Percentiles rank a stretch among this genome's conserved stretches.
Conservation (phyloP, 1,140 invertebrate genomes). For the Marisa cornuarietis region DNA sequence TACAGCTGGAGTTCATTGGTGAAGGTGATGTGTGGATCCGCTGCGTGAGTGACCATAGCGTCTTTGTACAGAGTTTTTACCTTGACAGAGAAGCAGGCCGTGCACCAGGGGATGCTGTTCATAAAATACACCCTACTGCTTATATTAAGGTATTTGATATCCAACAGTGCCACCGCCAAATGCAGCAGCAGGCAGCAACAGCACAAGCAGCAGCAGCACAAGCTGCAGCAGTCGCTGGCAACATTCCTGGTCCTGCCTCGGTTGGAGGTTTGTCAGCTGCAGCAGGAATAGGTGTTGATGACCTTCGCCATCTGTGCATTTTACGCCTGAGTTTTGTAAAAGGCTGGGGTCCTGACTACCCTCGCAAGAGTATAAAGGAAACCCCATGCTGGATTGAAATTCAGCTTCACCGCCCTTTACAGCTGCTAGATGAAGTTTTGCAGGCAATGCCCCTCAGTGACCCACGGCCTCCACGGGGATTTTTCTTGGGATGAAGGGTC, state of each 20-base stretch:
- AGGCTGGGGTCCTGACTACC: slow-evolving; percentile 99
- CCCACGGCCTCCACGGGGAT: slow-evolving; percentile 43
- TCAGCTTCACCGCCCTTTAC: slow-evolving; percentile 91
- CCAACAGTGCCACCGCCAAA: slow-evolving; percentile 94
- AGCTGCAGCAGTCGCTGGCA: slow-evolving; percentile 95
- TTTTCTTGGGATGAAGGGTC: slow-evolving; percentile 51
- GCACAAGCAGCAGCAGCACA: slow-evolving; percentile 94
- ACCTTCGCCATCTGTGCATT: slow-evolving; percentile 93
- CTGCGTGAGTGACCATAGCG: slow-evolving; percentile 96
- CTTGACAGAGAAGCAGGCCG: slow-evolving; percentile 95
- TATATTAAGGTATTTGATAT: slow-evolving; percentile 98
- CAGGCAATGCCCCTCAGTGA: slow-evolving; percentile 62
- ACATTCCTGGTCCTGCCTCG: slow-evolving; percentile 71
- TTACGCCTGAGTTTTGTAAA: slow-evolving; percentile 97
- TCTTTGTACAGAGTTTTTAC: slow-evolving; percentile 99
- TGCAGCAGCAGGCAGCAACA: slow-evolving; percentile 91
- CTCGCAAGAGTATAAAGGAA: slow-evolving; percentile 94
- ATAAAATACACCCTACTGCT: slow-evolving; percentile 97
- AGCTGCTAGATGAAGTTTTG: slow-evolving; percentile 91
- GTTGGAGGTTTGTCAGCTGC: slow-evolving; percentile 77
- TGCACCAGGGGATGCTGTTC: slow-evolving; percentile 96
- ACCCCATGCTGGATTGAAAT: slow-evolving; percentile 99
- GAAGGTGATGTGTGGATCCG: slow-evolving; percentile 98
- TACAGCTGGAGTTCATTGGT: slow-evolving; percentile 87
- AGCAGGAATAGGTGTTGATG: slow-evolving; percentile 98